Base-by-base conservation (phyloP, 2,113 vertebrate genomes). In the Microtus ochrogaster region DNA sequence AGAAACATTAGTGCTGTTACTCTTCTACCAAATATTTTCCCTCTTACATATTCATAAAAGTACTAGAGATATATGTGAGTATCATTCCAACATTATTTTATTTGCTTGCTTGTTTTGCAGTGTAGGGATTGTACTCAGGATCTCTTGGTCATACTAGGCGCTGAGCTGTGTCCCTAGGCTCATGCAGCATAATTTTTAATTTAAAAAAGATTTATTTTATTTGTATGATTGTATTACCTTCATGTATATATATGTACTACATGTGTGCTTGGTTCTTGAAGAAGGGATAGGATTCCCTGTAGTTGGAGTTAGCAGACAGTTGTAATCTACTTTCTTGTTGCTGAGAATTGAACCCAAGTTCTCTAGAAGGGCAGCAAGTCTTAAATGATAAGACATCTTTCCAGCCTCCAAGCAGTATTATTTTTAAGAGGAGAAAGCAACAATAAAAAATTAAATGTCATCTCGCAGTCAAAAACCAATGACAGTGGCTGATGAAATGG, bases 401-500 rank as follows among this genome's bases (percentile, higher is more conserved):
- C 33, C 78, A 81, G 78, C 33, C 19, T 33, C 78, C 78, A 81
- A n/a, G 49, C 49, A 81, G 33, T 11, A n/a, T 81, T 81, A 58
- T 79, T 79, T 79, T 81, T 55, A 81, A 79, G 77, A 79, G 77
- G 33, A 65, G 11, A 24, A n/a, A 5, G 84, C 19, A 63, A 72
- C 66, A 26, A 9, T 1, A 77, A 83, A 65, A 91, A 47, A 12
- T 55, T 95, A 89, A 93, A 73, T 91, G 68, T 92, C 76, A 85
- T 86, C n/a, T 90, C 36, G 13, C 11, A 95, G 33, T 93, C 49
- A 81, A 76, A 94, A 55, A 86, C 91, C 24, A 30, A 39, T 41
- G 77, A 81, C 24, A 72, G 39, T 47, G 82, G 10, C 39, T 65
- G 61, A 17, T 5, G 39, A 65, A 28, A 44, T 84, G 26, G 26